Conservation (phyloP, 2,888 invertebrate genomes). For the Tolmerus cingulatus region DNA sequence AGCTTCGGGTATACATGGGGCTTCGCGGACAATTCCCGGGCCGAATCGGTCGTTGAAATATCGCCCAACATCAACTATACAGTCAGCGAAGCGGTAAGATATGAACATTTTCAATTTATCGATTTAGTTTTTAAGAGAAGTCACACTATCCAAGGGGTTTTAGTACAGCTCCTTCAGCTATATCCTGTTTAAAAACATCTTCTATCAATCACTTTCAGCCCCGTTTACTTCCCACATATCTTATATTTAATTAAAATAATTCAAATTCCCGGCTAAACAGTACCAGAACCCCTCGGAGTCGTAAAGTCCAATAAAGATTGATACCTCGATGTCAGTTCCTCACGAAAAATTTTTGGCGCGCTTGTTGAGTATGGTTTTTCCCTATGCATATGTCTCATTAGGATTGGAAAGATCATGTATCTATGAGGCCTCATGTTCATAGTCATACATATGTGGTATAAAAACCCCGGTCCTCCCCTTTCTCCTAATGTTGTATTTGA, state of each 20-base stretch:
- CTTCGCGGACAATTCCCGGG: slow-evolving; percentile 62
- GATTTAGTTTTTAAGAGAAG: background rate
- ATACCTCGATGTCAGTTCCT: background rate
- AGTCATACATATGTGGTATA: slow-evolving; percentile 8
- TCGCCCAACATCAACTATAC: slow-evolving; percentile 64
- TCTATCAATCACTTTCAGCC: too few species aligned
- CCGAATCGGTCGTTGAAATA: slow-evolving; percentile 64
- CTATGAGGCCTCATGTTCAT: background rate
- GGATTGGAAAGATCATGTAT: slow-evolving; percentile 20
- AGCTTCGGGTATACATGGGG: slow-evolving; percentile 64
- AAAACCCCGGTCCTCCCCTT: background rate
- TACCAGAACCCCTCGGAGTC: background rate
- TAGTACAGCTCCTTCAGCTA: background rate
- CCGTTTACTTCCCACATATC: background rate
- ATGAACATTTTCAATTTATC: background rate
- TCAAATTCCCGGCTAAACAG: background rate
- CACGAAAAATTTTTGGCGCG: slow-evolving; percentile 24
- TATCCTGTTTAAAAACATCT: background rate
- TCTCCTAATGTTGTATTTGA: background rate
- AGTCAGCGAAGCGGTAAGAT: slow-evolving; percentile 64
- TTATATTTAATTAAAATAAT: background rate
- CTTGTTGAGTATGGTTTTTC: background rate
- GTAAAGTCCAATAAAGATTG: background rate
- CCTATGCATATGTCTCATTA: slow-evolving; percentile 16
- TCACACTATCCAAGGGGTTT: background rate